Percentiles rank a stretch among this genome's conserved stretches.
phyloP scores from a whole-genome alignment of 2,113 vertebrate genomes.

The Chaenogobius annularis region DNA sequence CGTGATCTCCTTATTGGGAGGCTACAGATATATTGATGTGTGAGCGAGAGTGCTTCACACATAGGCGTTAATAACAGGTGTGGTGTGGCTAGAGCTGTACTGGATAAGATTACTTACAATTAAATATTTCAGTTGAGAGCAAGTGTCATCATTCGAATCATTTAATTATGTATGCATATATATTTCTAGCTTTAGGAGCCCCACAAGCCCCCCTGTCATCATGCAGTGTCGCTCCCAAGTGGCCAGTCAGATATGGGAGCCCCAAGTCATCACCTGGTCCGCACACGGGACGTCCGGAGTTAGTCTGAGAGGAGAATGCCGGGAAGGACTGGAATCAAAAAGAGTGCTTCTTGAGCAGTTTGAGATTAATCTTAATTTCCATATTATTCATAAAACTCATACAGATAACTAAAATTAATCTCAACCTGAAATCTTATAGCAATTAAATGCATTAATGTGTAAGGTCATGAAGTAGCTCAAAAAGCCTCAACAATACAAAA shows the following conservation, averaged over 20 bases:
- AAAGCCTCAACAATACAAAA: no score
- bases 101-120: neutral
- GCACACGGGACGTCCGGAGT: neutral
- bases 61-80: neutral
- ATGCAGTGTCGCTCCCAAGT: slow-evolving; percentile 85
- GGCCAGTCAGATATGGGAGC: slow-evolving; percentile 92
- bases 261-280: slow-evolving; percentile 88
- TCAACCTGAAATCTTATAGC: no score
- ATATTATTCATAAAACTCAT: no score
- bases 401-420: no score
- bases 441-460: no score
- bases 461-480: no score
- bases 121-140: neutral
- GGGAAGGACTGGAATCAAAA: slow-evolving; percentile 13
- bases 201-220: slow-evolving; percentile 79
- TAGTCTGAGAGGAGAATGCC: neutral
- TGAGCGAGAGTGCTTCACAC: neutral
- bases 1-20: no score
- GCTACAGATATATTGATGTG: no score
- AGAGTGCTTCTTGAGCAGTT: slow-evolving; percentile 28
- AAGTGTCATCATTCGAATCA: neutral
- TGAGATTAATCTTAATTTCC: no score
- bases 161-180: no score
- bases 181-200: no score
- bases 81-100: neutral